These are phyloP conservation scores for Uloborus plumipes DNA, from an alignment of 2,888 invertebrate genomes.

Conservation along the genomic window DNA sequence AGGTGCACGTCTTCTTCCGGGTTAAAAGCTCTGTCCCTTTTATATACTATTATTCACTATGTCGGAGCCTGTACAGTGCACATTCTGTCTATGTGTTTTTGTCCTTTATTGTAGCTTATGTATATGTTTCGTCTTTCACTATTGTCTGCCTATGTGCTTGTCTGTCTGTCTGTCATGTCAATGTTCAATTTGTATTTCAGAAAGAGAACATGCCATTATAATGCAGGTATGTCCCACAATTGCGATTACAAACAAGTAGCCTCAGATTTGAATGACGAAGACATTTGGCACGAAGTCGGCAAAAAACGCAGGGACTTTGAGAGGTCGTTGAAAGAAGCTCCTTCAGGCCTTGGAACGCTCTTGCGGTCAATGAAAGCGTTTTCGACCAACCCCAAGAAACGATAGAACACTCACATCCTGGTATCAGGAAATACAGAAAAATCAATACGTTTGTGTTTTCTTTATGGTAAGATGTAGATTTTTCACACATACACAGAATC, in stretches of 20 bases:
- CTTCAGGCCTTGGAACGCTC: constrained; percentile 24
- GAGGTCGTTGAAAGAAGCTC: constrained; percentile 32
- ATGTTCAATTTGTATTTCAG: constrained; percentile 58
- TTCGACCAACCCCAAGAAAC: constrained; percentile 22
- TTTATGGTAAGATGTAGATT: constrained; percentile 37
- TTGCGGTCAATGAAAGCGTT: constrained; percentile 38
- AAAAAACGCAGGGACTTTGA: constrained; percentile 68
- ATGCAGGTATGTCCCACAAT: constrained; percentile 71
- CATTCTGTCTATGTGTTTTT: neutral
- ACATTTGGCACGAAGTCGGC: constrained; percentile 69
- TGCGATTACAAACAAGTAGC: constrained; percentile 71
- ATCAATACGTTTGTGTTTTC: constrained; percentile 7
- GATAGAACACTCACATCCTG: constrained; percentile 12
- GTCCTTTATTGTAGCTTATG: neutral
- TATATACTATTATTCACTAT: no score
- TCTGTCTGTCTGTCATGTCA: neutral
- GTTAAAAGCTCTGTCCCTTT: no score
- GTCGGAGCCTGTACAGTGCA: no score
- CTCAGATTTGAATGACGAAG: constrained; percentile 69
- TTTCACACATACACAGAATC: neutral
- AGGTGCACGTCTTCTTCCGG: no score
- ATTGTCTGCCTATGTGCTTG: neutral
- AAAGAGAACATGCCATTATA: constrained; percentile 71
- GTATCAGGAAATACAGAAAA: neutral
- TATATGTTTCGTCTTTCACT: constrained; percentile 10